Evolutionary conservation across 2,797 vertebrate species (phyloP).

Genomic region (Vireo griseus): DNA sequence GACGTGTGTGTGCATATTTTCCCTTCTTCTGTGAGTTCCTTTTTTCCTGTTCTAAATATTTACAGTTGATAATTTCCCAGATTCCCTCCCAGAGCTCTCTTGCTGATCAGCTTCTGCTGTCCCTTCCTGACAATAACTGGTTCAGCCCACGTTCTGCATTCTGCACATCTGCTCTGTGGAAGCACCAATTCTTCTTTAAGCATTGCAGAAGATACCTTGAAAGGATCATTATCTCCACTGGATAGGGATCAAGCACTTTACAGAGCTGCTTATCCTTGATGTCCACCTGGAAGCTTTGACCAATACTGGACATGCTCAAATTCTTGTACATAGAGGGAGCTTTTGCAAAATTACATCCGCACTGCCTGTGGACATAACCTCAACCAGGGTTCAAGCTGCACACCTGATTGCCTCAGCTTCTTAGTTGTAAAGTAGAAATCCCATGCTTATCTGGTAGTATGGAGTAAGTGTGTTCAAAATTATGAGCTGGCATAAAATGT

Average conservation of each 20-base stretch:
- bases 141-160: not conserved
- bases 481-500: not conserved
- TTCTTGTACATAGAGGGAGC: fast-evolving
- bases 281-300: not conserved
- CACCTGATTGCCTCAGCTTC: not conserved
- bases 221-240: not conserved
- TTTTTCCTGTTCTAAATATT: not conserved
- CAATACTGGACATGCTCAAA: not conserved
- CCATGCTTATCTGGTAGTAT: not conserved
- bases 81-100: not conserved
- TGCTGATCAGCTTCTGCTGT: not conserved
- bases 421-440: not conserved
- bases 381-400: not conserved
- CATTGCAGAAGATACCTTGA: fast-evolving
- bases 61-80: not conserved
- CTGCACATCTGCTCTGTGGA: not conserved
- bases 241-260: not conserved
- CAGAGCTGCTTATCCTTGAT: not conserved
- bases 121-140: not conserved
- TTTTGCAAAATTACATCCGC: not conserved
- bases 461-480: not conserved
- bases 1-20: not conserved
- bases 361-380: not conserved
- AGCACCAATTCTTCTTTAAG: not conserved
- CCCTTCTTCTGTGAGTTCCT: not conserved